phyloP scores from a whole-genome alignment of 2,888 invertebrate species.

The Eugnorisma glareosa region DNA sequence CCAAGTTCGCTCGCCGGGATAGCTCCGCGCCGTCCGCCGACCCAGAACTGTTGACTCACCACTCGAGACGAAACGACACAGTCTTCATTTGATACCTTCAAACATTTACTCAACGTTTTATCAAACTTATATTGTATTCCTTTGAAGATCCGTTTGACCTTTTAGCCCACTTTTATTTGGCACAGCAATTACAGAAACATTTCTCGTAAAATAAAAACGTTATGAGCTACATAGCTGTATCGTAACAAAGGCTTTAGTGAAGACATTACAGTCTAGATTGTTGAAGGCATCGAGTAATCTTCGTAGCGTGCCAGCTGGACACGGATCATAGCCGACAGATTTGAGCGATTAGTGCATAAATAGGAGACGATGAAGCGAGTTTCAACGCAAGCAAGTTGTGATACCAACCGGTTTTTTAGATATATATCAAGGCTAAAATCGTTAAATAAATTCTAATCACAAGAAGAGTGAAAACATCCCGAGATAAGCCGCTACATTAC shows the following conservation, averaged over 20 bases:
- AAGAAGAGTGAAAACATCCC: constrained; percentile 65
- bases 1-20: constrained; percentile 56
- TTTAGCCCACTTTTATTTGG: constrained; percentile 78
- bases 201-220: constrained; percentile 59
- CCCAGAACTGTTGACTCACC: constrained; percentile 69
- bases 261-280: constrained; percentile 61
- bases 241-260: constrained; percentile 63
- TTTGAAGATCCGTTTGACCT: constrained; percentile 74
- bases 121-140: constrained; percentile 68
- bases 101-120: constrained; percentile 69
- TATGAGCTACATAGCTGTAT: constrained; percentile 30
- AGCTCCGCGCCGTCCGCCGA: constrained; percentile 49
- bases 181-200: constrained; percentile 75
- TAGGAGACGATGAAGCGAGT: constrained; percentile 52
- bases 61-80: constrained; percentile 58
- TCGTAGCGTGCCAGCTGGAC: constrained; percentile 71
- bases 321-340: constrained; percentile 72
- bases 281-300: constrained; percentile 46
- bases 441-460: constrained; percentile 67
- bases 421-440: constrained; percentile 66
- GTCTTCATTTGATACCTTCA: constrained; percentile 69
- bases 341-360: constrained; percentile 67
- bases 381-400: constrained; percentile 38
- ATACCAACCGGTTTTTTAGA: constrained; percentile 57
- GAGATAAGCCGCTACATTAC: constrained; percentile 60